Evolutionary conservation across 2,113 vertebrate genomes (phyloP).

Genomic region (Rynchops niger): DNA sequence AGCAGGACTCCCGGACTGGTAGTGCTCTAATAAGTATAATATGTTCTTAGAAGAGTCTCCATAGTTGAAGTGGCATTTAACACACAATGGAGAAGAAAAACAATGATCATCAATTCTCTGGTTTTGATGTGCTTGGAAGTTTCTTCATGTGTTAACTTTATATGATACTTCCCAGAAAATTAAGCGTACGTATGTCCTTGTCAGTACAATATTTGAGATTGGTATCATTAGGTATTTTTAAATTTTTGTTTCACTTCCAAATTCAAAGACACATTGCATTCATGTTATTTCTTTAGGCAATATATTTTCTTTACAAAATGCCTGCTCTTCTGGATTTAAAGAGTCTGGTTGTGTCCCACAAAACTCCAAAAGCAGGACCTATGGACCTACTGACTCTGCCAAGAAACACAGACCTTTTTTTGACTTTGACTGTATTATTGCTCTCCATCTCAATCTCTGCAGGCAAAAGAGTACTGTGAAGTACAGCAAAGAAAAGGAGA

Average conservation of each 20-base stretch:
- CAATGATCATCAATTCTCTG: background rate
- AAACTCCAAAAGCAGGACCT: background rate
- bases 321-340: background rate
- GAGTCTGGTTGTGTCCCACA: background rate
- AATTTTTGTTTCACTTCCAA: background rate
- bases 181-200: background rate
- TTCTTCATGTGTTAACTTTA: background rate
- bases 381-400: too few relatives aligned
- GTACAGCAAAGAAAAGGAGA: background rate
- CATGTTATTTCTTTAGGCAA: background rate
- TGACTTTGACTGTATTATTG: background rate
- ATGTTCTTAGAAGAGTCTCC: background rate
- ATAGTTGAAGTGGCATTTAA: background rate
- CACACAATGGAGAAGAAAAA: background rate
- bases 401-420: background rate
- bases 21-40: background rate
- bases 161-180: background rate
- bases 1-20: background rate
- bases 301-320: background rate
- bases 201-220: background rate
- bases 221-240: background rate
- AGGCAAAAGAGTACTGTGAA: background rate
- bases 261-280: background rate
- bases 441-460: background rate
- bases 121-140: background rate